Base-by-base conservation (phyloP, 2,797 vertebrate genomes). In the Nyctalus aviator region DNA sequence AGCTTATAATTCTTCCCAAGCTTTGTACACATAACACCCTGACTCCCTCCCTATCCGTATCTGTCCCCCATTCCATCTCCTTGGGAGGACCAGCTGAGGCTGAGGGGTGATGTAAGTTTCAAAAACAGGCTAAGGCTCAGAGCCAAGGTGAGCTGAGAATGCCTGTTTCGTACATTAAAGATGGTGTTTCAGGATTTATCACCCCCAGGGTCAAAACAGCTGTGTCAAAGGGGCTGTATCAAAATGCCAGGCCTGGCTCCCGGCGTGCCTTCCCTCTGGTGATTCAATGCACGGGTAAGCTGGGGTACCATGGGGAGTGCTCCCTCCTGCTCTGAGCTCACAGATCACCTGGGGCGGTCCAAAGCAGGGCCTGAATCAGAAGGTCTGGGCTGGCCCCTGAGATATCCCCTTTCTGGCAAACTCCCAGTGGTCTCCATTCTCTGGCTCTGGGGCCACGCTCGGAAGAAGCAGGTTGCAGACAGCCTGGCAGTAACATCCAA, bases 301-400 rank as follows among this genome's bases (percentile, higher is more conserved):
- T 10, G 59, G 59, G 27, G 12, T 62, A 12, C 27, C 27, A 8
- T 3, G 62, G 30, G 30, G 27, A 10, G 30, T 37, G 50, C 27
- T 75, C 44, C 78, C 53, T 25, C 8, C 11, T 32, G 12, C 7
- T 12, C 0, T 23, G 5, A 21, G 46, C 37, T 0, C 6, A 30
- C 1, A 0, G 0, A 0, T 15, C 8, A 5, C 57, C 37, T 64
- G 3, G 64, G 17, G 18, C 6, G 5, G 8, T 73, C 44, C 13
- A 76, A 62, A 59, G 18, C 21, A 79, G 44, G 8, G 20, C 77
- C 20, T 59, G 53, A 64, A 37, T 59, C n/a, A 23, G 46, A 77
- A 48, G 18, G 27, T 75, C 50, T 75, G 41, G 21, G 27, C 5
- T 7, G 41, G 53, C 32, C 8, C 5, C 6, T 0, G 30, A 53